Evolutionary conservation across 2,797 vertebrate genomes (phyloP), one percentile per base, ranked within the genome.

Genomic region (Benthosema pterotum): DNA sequence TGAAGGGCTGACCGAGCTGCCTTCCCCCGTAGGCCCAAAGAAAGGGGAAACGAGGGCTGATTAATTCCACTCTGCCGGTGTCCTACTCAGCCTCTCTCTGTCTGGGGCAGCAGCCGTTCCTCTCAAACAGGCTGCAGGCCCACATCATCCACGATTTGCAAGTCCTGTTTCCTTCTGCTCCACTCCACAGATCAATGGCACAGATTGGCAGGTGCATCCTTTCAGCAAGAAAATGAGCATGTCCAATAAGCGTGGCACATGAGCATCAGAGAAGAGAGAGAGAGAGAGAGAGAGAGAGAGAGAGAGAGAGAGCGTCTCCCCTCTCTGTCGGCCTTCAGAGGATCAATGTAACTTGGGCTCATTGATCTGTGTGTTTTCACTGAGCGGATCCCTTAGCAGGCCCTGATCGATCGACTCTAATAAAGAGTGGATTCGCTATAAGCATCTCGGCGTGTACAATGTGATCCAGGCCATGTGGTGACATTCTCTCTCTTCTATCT

Each of bases 311-410:
- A 52, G 32, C 19, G 62, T 75, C 69, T 42, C 57, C 57, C 57
- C 48, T 69, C 67, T 75, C 65, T 74, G 71, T 59, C 59, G 60
- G 69, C 60, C 5, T 72, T 65, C 59, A 59, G 68, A 65, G 63
- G 73, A 84, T 78, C 75, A 70, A 76, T 63, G 11, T 74, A 66
- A 72, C 67, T 76, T 32, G 74, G 76, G 74, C 45, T 69, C 76
- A 88, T 90, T 86, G 89, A 91, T 91, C 75, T 63, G 75, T 80
- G 77, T 89, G 86, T 89, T 90, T 87, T 84, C 80, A 77, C 75
- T 62, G 71, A 88, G 83, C 70, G 18, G 81, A 83, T 87, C 80
- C 72, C 57, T 87, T 76, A 57, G 67, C 69, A 12, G 38, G 53
- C 65, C 28, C 63, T 57, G 60, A 89, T 88, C 58, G 74, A 87